Conservation (phyloP, 1,140 invertebrate genomes). For the Drosophila lacertosa region DNA sequence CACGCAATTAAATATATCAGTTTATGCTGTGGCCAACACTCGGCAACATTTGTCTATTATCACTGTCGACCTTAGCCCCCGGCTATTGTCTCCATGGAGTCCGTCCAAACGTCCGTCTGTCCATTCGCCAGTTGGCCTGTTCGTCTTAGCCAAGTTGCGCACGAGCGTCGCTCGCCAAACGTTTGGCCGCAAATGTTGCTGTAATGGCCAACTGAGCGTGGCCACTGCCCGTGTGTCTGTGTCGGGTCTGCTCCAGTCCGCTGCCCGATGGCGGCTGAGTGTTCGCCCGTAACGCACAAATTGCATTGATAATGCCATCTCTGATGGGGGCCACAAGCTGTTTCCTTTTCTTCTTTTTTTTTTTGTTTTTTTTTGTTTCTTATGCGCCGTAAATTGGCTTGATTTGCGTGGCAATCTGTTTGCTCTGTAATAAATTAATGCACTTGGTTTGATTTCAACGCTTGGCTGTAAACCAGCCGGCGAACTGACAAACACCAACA, state of each 20-base stretch:
- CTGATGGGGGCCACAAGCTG: conserved; percentile 27
- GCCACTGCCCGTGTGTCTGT: neutral
- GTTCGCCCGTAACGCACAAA: conserved; percentile 63
- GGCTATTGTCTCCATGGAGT: neutral
- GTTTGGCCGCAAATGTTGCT: conserved; percentile 15
- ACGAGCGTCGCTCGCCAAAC: conserved; percentile 48
- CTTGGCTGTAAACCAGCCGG: conserved; percentile 22
- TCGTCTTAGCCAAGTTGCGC: no score
- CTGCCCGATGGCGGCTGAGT: conserved; percentile 15
- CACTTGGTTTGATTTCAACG: conserved; percentile 70
- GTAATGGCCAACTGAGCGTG: conserved; percentile 26
- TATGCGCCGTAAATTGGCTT: conserved; percentile 61
- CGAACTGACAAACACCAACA: neutral
- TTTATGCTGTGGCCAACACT: conserved; percentile 63
- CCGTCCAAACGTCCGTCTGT: no score
- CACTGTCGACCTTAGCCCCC: conserved; percentile 10
- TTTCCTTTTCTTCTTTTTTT: no score
- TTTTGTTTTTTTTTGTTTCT: conserved; percentile 58
- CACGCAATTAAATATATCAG: conserved; percentile 65
- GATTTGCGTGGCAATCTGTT: conserved; percentile 77
- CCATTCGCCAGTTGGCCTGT: no score
- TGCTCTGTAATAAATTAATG: conserved; percentile 79
- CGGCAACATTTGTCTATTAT: conserved; percentile 50
- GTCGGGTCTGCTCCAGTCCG: neutral
- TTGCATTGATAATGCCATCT: conserved; percentile 63